Base-by-base conservation (phyloP, 2,888 invertebrate species). In the Xanthostigma xanthostigma region DNA sequence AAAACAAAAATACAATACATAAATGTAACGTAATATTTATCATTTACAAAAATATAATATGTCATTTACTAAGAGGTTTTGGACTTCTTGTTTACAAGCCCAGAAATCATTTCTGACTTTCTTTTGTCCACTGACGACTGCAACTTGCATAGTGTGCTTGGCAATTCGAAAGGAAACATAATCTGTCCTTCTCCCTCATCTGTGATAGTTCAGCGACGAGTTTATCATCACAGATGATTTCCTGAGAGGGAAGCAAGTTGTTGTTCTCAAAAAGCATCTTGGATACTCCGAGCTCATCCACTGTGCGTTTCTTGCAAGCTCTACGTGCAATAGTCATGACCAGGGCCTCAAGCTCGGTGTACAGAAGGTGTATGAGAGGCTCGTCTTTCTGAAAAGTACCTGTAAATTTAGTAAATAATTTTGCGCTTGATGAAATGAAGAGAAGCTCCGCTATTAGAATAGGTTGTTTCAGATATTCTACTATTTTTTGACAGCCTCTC, bases 101-200 rank as follows among this genome's bases (percentile, higher is more conserved):
- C n/a, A n/a, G n/a, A n/a, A n/a, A n/a, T n/a, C n/a, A n/a, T n/a
- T n/a, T n/a, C n/a, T n/a, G n/a, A n/a, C n/a, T n/a, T n/a, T n/a
- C n/a, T n/a, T n/a, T n/a, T n/a, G n/a, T n/a, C n/a, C n/a, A n/a
- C n/a, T n/a, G n/a, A n/a, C n/a, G n/a, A n/a, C n/a, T n/a, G n/a
- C n/a, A n/a, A n/a, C n/a, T n/a, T n/a, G 42, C 33, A 13, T 49
- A 49, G 37, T 49, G 49, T 34, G 44, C 49, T 40, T 46, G 46
- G 9, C 39, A 45, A 35, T 41, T 39, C 41, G 44, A 42, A 36
- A 45, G 36, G 42, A 49, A 49, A 45, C 43, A 45, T n/a, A 49
- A 42, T 38, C 46, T 45, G 27, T 49, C 49, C 38, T 38, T 45
- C 33, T 49, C 41, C 36, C 41, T 45, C 34, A 41, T 44, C 41